Conservation (phyloP, 2,797 vertebrate species). For the Lepus townsendii region DNA sequence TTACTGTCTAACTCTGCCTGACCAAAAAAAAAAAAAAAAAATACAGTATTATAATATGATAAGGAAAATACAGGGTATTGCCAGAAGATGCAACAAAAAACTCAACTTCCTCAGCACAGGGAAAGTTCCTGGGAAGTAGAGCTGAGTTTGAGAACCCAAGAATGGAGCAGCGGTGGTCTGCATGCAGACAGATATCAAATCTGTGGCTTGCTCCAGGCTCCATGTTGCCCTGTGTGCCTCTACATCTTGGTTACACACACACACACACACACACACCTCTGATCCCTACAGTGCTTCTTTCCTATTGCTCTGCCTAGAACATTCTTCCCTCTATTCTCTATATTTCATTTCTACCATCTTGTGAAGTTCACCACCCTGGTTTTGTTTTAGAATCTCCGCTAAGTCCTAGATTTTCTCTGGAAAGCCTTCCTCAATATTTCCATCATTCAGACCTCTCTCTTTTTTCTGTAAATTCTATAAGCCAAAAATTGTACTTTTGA, state of each 20-base stretch:
- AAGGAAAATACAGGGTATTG: background rate
- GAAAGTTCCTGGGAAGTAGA: background rate
- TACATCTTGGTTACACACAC: background rate
- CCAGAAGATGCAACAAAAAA: background rate
- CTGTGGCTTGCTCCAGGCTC: background rate
- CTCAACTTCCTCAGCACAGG: background rate
- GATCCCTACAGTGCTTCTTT: background rate
- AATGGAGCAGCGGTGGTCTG: accelerated
- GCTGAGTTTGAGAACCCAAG: no score
- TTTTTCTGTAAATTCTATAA: background rate
- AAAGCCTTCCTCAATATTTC: background rate
- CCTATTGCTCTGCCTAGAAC: background rate
- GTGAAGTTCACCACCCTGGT: background rate
- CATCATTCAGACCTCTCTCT: background rate
- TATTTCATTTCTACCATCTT: background rate
- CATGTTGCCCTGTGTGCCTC: background rate
- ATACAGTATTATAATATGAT: background rate
- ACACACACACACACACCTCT: background rate
- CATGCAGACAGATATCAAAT: background rate
- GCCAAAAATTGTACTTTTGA: no score
- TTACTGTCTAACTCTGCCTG: no score
- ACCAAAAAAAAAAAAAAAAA: no score
- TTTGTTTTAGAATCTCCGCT: background rate
- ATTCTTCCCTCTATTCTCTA: background rate
- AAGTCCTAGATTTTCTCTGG: background rate